Percentiles rank a stretch among this genome's conserved stretches.
Evolutionary conservation across 2,113 vertebrate species (phyloP).

Genomic region (Plecotus auritus): DNA sequence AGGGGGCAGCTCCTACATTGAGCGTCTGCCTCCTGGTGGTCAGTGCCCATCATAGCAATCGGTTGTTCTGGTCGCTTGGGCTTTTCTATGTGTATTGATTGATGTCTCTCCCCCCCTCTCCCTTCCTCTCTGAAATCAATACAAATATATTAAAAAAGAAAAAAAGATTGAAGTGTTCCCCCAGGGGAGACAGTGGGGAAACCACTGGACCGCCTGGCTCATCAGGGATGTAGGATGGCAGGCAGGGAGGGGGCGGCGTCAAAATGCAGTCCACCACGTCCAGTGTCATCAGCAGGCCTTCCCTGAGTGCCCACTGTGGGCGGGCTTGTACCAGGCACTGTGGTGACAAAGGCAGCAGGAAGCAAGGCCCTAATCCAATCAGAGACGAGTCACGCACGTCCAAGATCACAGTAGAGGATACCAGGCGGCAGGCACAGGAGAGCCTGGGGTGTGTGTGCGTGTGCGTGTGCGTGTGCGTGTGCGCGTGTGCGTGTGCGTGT

Average conservation of each 20-base stretch:
- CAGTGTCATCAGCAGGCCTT: not conserved
- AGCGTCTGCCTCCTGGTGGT: too few relatives aligned
- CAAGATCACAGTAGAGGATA: not conserved
- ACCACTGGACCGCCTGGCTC: not conserved
- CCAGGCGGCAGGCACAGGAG: not conserved
- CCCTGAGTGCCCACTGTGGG: not conserved
- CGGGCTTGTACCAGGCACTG: not conserved
- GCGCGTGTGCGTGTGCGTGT: rapidly evolving
- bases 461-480: rapidly evolving
- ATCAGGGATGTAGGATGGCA: not conserved
- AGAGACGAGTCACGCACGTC: not conserved
- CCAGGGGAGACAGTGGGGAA: not conserved
- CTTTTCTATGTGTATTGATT: too few relatives aligned
- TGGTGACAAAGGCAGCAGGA: not conserved
- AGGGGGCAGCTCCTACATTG: too few relatives aligned
- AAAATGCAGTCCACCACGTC: not conserved
- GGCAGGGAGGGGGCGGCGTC: not conserved
- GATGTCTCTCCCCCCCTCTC: too few relatives aligned
- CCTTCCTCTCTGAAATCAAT: too few relatives aligned
- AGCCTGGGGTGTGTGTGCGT: not conserved
- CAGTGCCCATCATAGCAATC: too few relatives aligned
- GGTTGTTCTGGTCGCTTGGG: too few relatives aligned
- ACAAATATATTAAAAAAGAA: too few relatives aligned
- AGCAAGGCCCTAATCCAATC: not conserved
- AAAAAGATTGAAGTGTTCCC: not conserved